Base-by-base conservation (phyloP, 2,888 invertebrate genomes). In the Sinhomidia bicolor region DNA sequence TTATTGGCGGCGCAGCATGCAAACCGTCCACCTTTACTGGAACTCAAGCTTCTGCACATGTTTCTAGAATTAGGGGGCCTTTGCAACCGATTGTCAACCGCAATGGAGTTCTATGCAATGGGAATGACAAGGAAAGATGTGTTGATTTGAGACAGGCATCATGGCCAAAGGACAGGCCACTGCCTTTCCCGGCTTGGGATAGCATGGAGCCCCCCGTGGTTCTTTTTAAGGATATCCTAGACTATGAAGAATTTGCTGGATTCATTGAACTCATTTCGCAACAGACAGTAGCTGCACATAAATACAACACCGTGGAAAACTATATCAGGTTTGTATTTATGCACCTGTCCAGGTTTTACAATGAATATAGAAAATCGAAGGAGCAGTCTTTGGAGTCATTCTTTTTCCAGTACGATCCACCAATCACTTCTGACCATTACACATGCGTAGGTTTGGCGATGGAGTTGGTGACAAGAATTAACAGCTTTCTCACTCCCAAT, bases 401-500 rank as follows among this genome's bases (percentile, higher is more conserved):
- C 93, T 97, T 96, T 94, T 95, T 96, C 92, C 95, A 95, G 93
- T 98, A 98, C 94, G 94, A 95, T 92, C 97, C 98, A 91, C 96
- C 96, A 76, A 96, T 98, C 90, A 96, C 96, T 89, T 94, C 96
- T 2, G 95, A 95, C 92, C 96, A 96, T 93, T 96, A 97, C 94
- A 98, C 98, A 85, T 98, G 98, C 93, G 98, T 98, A 78, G 98
- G 98, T 26, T 94, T 98, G 90, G 97, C 97, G 91, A 95, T 97
- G 93, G 97, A 97, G 94, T 94, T 98, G 92, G 95, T 97, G 93
- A 94, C 95, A 90, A 95, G 96, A 80, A 94, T 97, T 93, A 90
- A 90, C 65, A 94, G 94, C 80, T 93, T 96, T 90, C 95, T 96
- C 90, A 94, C 95, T 93, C 95, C 95, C 93, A 96, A 95, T 93